Evolutionary conservation across 1,140 invertebrate genomes (phyloP).

Genomic region (Trinorchestia longiramus): DNA sequence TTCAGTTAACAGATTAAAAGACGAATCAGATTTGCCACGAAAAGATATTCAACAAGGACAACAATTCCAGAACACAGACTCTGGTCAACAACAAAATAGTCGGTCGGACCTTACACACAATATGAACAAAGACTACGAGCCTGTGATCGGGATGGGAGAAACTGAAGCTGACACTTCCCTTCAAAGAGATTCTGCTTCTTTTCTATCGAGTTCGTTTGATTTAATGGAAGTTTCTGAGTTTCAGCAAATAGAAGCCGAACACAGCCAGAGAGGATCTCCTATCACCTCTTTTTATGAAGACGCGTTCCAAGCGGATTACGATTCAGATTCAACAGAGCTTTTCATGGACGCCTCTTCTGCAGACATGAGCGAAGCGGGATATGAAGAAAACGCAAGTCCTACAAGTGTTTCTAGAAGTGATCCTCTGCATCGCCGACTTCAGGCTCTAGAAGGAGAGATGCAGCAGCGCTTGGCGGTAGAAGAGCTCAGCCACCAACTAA

Average conservation of each 20-base stretch:
- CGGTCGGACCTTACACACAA: neutral
- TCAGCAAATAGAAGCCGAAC: constrained; percentile 71
- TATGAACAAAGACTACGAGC: neutral
- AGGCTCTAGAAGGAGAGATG: neutral
- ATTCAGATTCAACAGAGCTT: neutral
- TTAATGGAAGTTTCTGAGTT: constrained; percentile 73
- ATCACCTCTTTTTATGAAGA: neutral
- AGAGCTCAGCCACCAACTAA: constrained; percentile 68
- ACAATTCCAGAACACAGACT: neutral
- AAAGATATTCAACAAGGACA: neutral
- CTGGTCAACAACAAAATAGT: neutral
- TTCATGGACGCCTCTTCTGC: neutral
- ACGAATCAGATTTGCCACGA: neutral
- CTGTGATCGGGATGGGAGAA: neutral
- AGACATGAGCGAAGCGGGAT: neutral
- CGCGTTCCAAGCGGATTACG: constrained; percentile 20
- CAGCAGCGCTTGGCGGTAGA: constrained; percentile 62
- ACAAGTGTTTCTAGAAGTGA: constrained; percentile 2
- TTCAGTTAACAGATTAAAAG: neutral
- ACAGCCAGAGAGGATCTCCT: constrained; percentile 66
- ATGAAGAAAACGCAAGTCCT: neutral
- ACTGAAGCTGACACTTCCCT: neutral
- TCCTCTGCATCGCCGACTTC: neutral
- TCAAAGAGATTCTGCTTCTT: constrained; percentile 64
- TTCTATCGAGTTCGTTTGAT: constrained; percentile 71